A percentile compares a stretch with the other conserved stretches of the same genome.
These are phyloP conservation scores for Salticus scenicus DNA, from an alignment of 2,888 invertebrate species.

Conservation along the genomic window DNA sequence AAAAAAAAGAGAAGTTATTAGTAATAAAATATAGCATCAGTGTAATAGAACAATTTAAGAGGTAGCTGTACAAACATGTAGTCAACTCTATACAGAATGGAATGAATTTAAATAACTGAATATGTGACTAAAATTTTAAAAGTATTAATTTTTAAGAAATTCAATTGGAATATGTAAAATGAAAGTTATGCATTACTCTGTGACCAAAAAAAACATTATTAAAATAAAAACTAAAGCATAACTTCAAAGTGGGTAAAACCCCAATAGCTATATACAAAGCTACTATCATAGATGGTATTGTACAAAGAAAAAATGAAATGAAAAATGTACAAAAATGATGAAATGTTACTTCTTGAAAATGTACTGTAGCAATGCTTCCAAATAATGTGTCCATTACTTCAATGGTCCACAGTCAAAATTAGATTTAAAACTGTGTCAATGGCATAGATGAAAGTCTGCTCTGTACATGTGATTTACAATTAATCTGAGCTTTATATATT, in stretches of 20 bases:
- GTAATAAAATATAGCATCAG: too few relatives aligned
- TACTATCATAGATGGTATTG: constrained; percentile 45
- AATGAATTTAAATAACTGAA: constrained; percentile 14
- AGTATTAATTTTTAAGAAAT: not conserved
- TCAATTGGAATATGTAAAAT: constrained; percentile 1
- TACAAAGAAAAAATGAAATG: constrained; percentile 66
- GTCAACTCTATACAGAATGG: not conserved
- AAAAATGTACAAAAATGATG: constrained; percentile 61
- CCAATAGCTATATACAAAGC: constrained; percentile 60
- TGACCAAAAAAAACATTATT: too few relatives aligned
- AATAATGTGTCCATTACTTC: constrained; percentile 10
- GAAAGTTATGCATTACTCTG: not conserved
- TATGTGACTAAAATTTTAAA: not conserved
- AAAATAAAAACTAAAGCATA: constrained; percentile 37
- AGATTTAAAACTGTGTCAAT: not conserved
- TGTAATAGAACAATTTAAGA: too few relatives aligned
- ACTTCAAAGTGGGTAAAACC: constrained; percentile 31
- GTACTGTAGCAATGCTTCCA: constrained; percentile 1
- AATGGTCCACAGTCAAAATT: constrained; percentile 16
- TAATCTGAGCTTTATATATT: not conserved
- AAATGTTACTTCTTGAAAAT: constrained; percentile 15
- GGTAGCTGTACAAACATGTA: too few relatives aligned
- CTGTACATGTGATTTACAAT: constrained; percentile 18
- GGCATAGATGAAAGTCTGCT: not conserved
- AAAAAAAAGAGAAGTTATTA: too few relatives aligned